These are phyloP conservation scores for Melanogrammus aeglefinus DNA, from an alignment of 2,797 vertebrate genomes.

Conservation along the genomic window DNA sequence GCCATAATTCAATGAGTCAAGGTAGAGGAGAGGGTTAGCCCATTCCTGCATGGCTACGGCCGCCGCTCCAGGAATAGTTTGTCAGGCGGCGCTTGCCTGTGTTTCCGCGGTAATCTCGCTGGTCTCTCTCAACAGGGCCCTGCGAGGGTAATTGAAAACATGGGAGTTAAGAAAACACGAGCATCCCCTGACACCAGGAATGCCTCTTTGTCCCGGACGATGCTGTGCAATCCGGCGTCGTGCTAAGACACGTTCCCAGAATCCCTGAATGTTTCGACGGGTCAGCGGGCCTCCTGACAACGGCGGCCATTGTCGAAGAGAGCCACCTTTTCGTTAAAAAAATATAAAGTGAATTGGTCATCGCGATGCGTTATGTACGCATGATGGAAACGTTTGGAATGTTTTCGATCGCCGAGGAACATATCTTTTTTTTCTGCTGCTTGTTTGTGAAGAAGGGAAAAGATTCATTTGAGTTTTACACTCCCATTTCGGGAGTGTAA, in stretches of 20 bases:
- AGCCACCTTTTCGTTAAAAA: constrained; percentile 12
- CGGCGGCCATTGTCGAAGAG: constrained; percentile 33
- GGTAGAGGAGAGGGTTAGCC: constrained; percentile 52
- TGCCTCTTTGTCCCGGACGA: constrained; percentile 65
- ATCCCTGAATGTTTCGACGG: constrained; percentile 62
- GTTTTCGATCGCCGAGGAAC: constrained; percentile 44
- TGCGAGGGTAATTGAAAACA: constrained; percentile 71
- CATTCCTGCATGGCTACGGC: constrained; percentile 55
- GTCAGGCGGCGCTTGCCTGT: constrained; percentile 39
- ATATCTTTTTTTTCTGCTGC: constrained; percentile 36
- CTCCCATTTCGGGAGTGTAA: too few species aligned
- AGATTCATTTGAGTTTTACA: constrained; percentile 51
- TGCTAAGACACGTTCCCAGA: constrained; percentile 75
- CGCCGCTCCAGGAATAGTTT: constrained; percentile 67
- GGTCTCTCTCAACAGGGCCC: constrained; percentile 71
- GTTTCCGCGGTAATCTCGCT: constrained; percentile 61
- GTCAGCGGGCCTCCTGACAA: constrained; percentile 57
- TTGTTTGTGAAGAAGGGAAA: constrained; percentile 37
- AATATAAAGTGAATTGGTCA: constrained; percentile 54
- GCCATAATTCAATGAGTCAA: constrained; percentile 72
- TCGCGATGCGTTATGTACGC: constrained; percentile 32
- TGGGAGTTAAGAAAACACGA: constrained; percentile 62
- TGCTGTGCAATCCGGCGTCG: constrained; percentile 46
- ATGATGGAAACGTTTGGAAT: constrained; percentile 40
- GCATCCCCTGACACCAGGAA: constrained; percentile 70